These are phyloP conservation scores for Macrophya annulata DNA, from an alignment of 2,888 invertebrate species.

Conservation along the genomic window DNA sequence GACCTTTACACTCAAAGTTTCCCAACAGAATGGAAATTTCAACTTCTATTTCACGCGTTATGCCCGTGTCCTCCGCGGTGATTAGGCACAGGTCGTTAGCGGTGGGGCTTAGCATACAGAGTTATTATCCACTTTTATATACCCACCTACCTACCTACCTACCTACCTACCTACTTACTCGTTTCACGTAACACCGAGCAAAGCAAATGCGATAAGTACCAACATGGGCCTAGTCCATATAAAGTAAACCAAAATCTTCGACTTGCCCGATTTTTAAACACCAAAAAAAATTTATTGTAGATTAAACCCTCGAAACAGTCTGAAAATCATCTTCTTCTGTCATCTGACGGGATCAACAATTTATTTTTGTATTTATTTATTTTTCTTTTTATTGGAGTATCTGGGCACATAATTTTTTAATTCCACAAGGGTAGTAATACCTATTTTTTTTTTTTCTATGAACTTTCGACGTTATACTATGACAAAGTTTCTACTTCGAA, in stretches of 20 bases:
- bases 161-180: not conserved
- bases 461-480: not conserved
- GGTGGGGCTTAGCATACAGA: slow-evolving; percentile 39
- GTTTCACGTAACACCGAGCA: slow-evolving; percentile 47
- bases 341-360: too few species aligned
- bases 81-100: slow-evolving; percentile 55
- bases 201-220: not conserved
- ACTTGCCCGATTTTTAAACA: not conserved
- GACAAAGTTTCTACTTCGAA: not conserved
- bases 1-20: slow-evolving; percentile 41
- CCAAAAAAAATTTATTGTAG: not conserved
- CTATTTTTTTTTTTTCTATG: not conserved
- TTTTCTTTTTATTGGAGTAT: not conserved
- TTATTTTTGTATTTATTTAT: too few species aligned
- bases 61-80: slow-evolving; percentile 53
- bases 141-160: not conserved
- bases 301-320: not conserved
- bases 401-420: not conserved
- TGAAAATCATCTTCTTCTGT: not conserved
- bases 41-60: slow-evolving; percentile 56
- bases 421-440: not conserved
- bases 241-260: slow-evolving; percentile 3
- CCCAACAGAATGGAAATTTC: slow-evolving; percentile 51
- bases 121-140: slow-evolving; percentile 53
- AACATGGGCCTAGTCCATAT: not conserved